Base-by-base conservation (phyloP, 2,888 invertebrate genomes). In the Cristatella mucedo region DNA sequence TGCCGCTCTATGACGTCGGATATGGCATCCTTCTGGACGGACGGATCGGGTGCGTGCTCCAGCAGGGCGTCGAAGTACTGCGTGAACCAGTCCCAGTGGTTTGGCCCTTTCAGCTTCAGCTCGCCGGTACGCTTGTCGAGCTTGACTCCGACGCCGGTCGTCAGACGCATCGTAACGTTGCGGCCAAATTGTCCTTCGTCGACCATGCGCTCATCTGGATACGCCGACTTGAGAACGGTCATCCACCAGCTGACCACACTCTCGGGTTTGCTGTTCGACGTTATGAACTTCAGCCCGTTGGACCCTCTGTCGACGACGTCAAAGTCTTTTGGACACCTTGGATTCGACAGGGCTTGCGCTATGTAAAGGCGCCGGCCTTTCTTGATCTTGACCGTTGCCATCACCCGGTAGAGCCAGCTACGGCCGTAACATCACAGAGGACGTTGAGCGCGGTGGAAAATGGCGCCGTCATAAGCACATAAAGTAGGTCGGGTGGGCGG, bases 41-140 rank as follows among this genome's bases (percentile, higher is more conserved):
- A 5, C 5, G 26, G 24, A 29, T 36, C 36, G 4, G 36, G 36
- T 6, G 36, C 4, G 33, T 24, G 49, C 41, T 58, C 57, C 29
- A 58, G 46, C n/a, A 59, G 49, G 30, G 49, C 49, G 2, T 50
- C 51, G 41, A 59, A 57, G 31, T 54, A 54, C 33, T 56, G 53
- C 5, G 55, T 51, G 45, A 59, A 50, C 59, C 59, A 59, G 1
- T 48, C 46, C 53, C 56, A 53, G 45, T 57, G 57, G 36, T 54
- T 49, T 33, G 55, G 54, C 4, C 59, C 59, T 9, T 48, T 46
- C 2, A 57, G 48, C 38, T 51, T 52, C 52, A 57, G 46, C 1
- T 54, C 49, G 3, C 53, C 49, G 2, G 52, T 52, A 11, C 51
- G 44, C 40, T 55, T 55, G 43, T 57, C 57, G 7, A 59, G 44